Evolutionary conservation across 2,113 vertebrate genomes (phyloP).

Genomic region (Pogona vitticeps): DNA sequence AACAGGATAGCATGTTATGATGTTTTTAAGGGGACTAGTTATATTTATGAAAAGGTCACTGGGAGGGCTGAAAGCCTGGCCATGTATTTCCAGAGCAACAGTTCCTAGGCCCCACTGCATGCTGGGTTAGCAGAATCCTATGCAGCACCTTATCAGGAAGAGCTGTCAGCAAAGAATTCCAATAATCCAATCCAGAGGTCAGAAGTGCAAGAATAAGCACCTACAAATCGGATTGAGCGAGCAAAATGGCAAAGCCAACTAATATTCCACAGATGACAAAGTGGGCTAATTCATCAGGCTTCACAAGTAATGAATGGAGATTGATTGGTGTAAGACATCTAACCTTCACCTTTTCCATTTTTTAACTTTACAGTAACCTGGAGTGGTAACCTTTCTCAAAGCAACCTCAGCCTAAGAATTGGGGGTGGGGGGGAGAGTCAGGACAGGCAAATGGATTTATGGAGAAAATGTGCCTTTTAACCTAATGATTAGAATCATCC

Average conservation of each 20-base stretch:
- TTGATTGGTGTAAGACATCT: conserved; percentile 43
- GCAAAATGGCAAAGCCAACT: conserved; percentile 54
- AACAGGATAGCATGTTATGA: background rate
- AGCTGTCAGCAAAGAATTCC: conserved; percentile 76
- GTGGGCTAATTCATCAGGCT: conserved; percentile 52
- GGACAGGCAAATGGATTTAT: conserved; percentile 11
- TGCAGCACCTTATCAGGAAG: conserved; percentile 70
- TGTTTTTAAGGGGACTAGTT: background rate
- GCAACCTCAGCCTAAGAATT: no score
- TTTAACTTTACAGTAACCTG: conserved; percentile 1
- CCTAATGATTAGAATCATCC: accelerated
- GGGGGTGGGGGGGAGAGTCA: no score
- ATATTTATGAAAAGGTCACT: conserved; percentile 24
- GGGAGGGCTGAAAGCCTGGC: background rate
- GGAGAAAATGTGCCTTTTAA: conserved; percentile 2
- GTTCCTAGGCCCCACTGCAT: conserved; percentile 55
- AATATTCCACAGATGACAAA: conserved; percentile 69
- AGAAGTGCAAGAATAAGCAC: conserved; percentile 72
- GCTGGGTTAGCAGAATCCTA: conserved; percentile 67
- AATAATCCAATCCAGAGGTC: conserved; percentile 75
- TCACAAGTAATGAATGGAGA: conserved; percentile 58
- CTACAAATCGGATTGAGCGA: conserved; percentile 68
- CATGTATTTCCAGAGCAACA: conserved; percentile 30
- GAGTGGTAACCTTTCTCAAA: conserved; percentile 33
- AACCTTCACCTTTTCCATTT: conserved; percentile 1